A percentile compares a stretch with the other conserved stretches of the same genome.
Evolutionary conservation across 2,797 vertebrate genomes (phyloP).

Genomic region (Pangasius macronema): DNA sequence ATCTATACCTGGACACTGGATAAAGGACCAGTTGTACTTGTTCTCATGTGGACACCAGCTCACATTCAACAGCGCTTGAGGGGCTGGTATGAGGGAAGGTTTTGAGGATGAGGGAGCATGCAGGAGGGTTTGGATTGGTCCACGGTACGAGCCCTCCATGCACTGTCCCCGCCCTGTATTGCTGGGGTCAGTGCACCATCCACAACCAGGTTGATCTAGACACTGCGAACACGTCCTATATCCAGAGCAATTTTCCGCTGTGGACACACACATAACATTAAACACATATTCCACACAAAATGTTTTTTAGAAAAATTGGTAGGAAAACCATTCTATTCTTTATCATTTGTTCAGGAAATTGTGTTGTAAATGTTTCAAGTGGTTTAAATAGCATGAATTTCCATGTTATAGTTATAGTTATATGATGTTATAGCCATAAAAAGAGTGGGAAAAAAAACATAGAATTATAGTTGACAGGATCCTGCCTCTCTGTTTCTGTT

Average conservation of each 20-base stretch:
- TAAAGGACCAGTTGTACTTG: slow-evolving; percentile 94
- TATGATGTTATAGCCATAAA: no score
- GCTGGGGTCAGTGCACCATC: slow-evolving; percentile 95
- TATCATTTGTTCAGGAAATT: background rate
- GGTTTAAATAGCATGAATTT: background rate
- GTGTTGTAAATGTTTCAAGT: background rate
- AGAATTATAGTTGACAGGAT: background rate
- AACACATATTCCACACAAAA: background rate
- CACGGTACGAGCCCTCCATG: slow-evolving; percentile 90
- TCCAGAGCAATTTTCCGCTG: slow-evolving; percentile 93
- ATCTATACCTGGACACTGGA: slow-evolving; percentile 89
- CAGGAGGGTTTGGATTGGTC: slow-evolving; percentile 83
- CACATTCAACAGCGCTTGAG: slow-evolving; percentile 84
- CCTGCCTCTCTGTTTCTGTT: background rate
- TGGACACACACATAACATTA: slow-evolving; percentile 17
- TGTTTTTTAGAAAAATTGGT: background rate
- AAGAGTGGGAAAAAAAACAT: background rate
- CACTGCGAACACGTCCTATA: slow-evolving; percentile 92
- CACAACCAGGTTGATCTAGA: slow-evolving; percentile 93
- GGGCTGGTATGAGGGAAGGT: slow-evolving; percentile 60
- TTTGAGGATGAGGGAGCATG: slow-evolving; percentile 75
- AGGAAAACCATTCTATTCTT: background rate
- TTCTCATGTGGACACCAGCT: slow-evolving; percentile 85
- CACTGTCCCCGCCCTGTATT: slow-evolving; percentile 94
- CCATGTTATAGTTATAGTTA: no score